A percentile compares a stretch with the other conserved stretches of the same genome.
Conservation (phyloP, 2,113 vertebrate species). For the Paedocypris sp. region DNA sequence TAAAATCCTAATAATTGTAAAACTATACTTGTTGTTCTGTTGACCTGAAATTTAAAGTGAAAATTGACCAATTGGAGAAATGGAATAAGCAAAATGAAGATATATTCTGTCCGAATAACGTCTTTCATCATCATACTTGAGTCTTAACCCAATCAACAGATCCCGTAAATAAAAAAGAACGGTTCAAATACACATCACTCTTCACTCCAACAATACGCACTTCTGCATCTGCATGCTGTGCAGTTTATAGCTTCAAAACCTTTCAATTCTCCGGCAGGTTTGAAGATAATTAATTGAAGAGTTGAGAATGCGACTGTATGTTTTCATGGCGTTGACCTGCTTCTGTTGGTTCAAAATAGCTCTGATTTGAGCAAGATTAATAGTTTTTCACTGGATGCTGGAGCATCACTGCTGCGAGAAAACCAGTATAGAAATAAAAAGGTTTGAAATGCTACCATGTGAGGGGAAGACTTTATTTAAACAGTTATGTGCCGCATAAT, state of each 20-base stretch:
- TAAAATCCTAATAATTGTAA: no score
- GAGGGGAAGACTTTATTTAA: no score
- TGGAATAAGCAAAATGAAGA: no score
- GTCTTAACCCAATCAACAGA: background rate
- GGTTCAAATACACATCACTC: constrained; percentile 1
- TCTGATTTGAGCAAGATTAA: constrained; percentile 63
- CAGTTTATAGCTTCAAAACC: constrained; percentile 43
- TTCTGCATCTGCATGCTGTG: constrained; percentile 49
- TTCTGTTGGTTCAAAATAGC: constrained; percentile 65
- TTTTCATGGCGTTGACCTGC: constrained; percentile 57
- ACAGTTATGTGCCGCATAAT: no score
- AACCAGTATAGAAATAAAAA: constrained; percentile 44
- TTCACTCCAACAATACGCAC: constrained; percentile 4
- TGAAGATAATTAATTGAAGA: constrained; percentile 56
- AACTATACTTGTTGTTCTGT: no score
- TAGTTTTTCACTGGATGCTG: constrained; percentile 40
- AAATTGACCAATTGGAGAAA: no score
- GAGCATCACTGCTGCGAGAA: constrained; percentile 39
- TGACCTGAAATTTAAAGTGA: no score
- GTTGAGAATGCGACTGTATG: constrained; percentile 43
- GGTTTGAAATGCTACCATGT: no score
- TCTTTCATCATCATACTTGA: no score
- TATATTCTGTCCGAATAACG: no score
- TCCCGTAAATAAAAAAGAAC: background rate
- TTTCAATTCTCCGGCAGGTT: constrained; percentile 25